Evolutionary conservation across 2,888 invertebrate species (phyloP), one percentile per base, ranked within the genome.

Genomic region (Phaedon cochleariae): DNA sequence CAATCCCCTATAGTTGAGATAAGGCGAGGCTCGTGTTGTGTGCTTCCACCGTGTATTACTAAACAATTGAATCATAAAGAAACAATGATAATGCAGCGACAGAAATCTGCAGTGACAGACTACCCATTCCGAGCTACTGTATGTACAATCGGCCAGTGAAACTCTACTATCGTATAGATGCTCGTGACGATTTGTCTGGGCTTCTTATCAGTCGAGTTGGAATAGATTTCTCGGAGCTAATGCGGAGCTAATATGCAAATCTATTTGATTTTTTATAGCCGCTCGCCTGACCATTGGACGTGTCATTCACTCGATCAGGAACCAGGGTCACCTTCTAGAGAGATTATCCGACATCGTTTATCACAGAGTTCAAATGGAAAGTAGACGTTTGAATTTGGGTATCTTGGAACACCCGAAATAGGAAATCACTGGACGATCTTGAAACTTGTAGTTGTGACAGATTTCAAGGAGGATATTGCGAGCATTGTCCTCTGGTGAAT

Each of bases 191-290:
- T 41, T 41, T 15, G 15, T 41, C 15, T 15, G 41, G 41, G 15
- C 41, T 41, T 2, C 41, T 12, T 41, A n/a, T 15, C 41, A 12
- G n/a, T 41, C 15, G 67, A 68, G 74, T 71, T 59, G 70, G 75
- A 77, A 77, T 77, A 77, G 76, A 76, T 73, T 70, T 70, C 67
- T 62, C 61, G 59, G 61, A 70, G 70, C 64, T 66, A 41, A 74
- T 70, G 63, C 61, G 59, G 61, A 70, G 70, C 64, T 66, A 41
- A 74, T 70, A 74, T 75, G 75, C 71, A 74, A 72, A 75, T 74
- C 70, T 64, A 63, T 70, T 73, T 69, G 67, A 72, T 73, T 74
- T 74, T 74, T 73, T 45, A 57, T 26, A 45, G 45, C 26, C 57
- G 57, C n/a, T 31, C 29, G 10, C 48, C 22, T 22, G 55, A 58